Percentiles rank a stretch among this genome's conserved stretches.
These are phyloP conservation scores for Lacerta viridis DNA, from an alignment of 2,797 vertebrate genomes.

Conservation along the genomic window DNA sequence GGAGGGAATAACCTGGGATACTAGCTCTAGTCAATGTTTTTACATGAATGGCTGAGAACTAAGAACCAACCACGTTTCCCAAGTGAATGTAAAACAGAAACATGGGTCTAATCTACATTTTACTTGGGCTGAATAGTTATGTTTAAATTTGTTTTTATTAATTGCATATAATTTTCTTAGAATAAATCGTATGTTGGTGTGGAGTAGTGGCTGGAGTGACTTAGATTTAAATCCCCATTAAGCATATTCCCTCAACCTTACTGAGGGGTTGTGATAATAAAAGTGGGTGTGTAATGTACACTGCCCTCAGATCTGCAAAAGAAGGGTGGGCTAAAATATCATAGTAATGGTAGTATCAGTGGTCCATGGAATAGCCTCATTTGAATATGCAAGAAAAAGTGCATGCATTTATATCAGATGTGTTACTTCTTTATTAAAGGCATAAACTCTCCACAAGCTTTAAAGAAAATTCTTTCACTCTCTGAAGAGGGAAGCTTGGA, in stretches of 20 bases:
- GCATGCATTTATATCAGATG: constrained; percentile 23
- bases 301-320: not conserved
- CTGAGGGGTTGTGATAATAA: not conserved
- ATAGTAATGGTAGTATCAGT: not conserved
- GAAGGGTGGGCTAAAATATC: not conserved
- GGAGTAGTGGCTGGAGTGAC: not conserved
- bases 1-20: not conserved
- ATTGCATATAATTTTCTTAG: not conserved
- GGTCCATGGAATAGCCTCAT: not conserved
- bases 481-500: constrained; percentile 94
- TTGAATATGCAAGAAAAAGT: not conserved
- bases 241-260: not conserved
- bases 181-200: not conserved
- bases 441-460: constrained; percentile 96
- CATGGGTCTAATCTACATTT: not conserved
- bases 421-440: constrained; percentile 79
- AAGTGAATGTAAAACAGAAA: not conserved
- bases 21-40: not conserved
- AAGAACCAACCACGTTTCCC: not conserved
- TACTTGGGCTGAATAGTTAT: constrained; percentile 3
- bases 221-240: not conserved
- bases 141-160: constrained; percentile 16
- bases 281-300: not conserved
- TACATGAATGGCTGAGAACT: not conserved
- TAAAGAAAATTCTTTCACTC: constrained; percentile 98